A percentile compares a stretch with the other conserved stretches of the same genome.
These are phyloP conservation scores for Hippocampus abdominalis DNA, from an alignment of 2,113 vertebrate species.

Conservation along the genomic window DNA sequence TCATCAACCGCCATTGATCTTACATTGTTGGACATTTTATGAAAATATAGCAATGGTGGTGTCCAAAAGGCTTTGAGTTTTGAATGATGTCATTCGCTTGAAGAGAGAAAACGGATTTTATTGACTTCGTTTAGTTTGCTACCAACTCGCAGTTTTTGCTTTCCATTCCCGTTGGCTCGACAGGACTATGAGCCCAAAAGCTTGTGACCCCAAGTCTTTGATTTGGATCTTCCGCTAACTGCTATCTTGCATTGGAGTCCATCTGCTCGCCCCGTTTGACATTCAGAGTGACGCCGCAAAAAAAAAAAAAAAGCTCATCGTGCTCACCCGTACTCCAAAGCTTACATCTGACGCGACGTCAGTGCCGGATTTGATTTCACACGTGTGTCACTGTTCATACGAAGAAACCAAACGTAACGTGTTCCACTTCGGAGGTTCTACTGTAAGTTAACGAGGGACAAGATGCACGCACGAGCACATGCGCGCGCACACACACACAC, in stretches of 20 bases:
- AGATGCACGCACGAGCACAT: constrained; percentile 13
- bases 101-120: too few relatives aligned
- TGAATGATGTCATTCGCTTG: too few relatives aligned
- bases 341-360: neutral
- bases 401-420: neutral
- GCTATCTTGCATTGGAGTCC: neutral
- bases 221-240: neutral
- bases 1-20: neutral
- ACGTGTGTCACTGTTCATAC: neutral
- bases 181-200: neutral
- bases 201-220: neutral
- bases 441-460: constrained; percentile 6
- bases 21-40: neutral
- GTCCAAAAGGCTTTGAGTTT: neutral
- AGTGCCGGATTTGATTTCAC: neutral
- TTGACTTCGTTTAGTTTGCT: neutral
- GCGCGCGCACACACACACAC: constrained; percentile 24
- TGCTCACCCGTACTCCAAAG: neutral
- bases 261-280: neutral
- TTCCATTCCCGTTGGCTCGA: neutral
- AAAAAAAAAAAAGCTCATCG: neutral
- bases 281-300: neutral
- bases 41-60: too few relatives aligned
- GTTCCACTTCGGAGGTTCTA: neutral
- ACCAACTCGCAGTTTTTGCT: neutral